Evolutionary conservation across 2,797 vertebrate genomes (phyloP).

Genomic region (Diceros bicornis): DNA sequence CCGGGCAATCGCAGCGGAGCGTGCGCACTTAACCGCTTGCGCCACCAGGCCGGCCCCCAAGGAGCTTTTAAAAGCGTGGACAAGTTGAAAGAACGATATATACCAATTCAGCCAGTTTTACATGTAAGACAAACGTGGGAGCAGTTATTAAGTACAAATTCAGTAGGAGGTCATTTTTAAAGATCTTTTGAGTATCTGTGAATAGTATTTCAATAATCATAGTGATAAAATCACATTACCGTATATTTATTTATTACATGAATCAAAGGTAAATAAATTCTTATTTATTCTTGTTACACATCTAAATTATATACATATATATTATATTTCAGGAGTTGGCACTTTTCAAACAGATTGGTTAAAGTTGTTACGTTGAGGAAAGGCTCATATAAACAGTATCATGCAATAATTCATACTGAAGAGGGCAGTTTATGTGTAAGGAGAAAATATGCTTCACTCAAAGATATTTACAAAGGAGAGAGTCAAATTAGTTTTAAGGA

Average conservation of each 20-base stretch:
- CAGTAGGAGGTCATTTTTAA: neutral
- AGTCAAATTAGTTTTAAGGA: neutral
- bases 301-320: neutral
- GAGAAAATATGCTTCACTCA: neutral
- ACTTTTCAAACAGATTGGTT: neutral
- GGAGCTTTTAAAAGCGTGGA: neutral
- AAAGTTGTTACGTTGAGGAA: neutral
- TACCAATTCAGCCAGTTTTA: neutral
- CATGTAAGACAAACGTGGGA: neutral
- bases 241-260: neutral
- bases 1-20: too few relatives aligned
- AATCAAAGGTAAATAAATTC: neutral
- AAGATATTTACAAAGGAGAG: neutral
- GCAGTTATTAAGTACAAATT: neutral
- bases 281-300: neutral
- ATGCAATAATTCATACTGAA: neutral
- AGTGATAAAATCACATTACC: neutral
- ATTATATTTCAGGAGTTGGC: neutral
- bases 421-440: neutral
- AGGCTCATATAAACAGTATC: neutral
- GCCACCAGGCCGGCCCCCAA: neutral
- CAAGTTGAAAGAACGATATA: neutral
- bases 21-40: too few relatives aligned
- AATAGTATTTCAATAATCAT: neutral
- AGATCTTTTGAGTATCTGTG: neutral